These are phyloP conservation scores for Ptilodon capucinus DNA, from an alignment of 2,888 invertebrate species.

Conservation along the genomic window DNA sequence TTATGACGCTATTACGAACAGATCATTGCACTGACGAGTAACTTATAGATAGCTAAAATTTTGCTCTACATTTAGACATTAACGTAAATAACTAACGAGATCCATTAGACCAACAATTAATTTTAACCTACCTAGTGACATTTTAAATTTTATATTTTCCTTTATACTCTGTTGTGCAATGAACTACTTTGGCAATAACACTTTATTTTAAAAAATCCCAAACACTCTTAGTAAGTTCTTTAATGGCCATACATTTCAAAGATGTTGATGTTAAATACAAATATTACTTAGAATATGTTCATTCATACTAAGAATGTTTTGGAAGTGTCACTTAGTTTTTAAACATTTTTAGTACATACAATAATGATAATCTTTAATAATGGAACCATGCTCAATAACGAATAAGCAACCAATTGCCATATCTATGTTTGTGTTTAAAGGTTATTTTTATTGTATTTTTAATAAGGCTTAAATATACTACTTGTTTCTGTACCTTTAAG, in stretches of 20 bases:
- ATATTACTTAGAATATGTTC: too few relatives aligned
- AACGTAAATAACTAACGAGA: too few relatives aligned
- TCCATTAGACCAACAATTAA: too few relatives aligned
- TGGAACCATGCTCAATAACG: too few relatives aligned
- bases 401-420: too few relatives aligned
- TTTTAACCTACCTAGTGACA: too few relatives aligned
- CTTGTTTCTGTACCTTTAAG: constrained; percentile 60
- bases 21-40: not conserved
- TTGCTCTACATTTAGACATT: not conserved
- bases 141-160: too few relatives aligned
- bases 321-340: too few relatives aligned
- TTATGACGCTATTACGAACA: constrained; percentile 31
- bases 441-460: constrained; percentile 31
- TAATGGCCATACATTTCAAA: too few relatives aligned
- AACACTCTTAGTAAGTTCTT: not conserved
- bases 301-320: constrained; percentile 16
- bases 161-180: not conserved
- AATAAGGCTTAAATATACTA: constrained; percentile 46
- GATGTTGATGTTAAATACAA: not conserved
- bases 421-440: constrained; percentile 7
- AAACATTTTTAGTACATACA: constrained; percentile 12
- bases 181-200: not conserved
- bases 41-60: not conserved
- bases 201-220: not conserved
- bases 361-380: constrained; percentile 33